Conservation (phyloP, 2,113 vertebrate genomes). For the Ochotona princeps region DNA sequence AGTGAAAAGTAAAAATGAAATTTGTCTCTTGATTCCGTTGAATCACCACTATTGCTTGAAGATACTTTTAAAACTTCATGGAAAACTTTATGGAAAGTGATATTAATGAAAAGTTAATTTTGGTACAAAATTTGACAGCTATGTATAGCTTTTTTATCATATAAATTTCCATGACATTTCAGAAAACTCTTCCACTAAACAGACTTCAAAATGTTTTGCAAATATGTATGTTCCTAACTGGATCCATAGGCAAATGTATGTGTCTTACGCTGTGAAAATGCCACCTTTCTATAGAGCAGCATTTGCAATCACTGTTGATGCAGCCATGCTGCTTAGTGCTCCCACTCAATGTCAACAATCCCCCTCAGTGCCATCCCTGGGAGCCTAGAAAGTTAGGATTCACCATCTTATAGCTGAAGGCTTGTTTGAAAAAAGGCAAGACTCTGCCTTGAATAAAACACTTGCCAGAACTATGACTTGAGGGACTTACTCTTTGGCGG, state of each 20-base stretch:
- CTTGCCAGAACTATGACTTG: constrained; percentile 39
- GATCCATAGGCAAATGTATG: not conserved
- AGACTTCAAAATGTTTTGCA: too few species aligned
- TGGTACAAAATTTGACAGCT: too few species aligned
- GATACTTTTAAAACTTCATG: too few species aligned
- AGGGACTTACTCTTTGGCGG: constrained; percentile 56
- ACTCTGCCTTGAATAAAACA: constrained; percentile 51
- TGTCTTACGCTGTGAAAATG: not conserved
- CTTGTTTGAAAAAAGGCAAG: not conserved
- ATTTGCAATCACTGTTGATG: constrained; percentile 8
- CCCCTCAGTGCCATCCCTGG: not conserved
- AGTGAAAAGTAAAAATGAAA: too few species aligned
- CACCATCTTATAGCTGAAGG: constrained; percentile 29
- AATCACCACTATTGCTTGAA: too few species aligned
- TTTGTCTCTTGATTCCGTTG: too few species aligned
- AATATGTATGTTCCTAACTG: not conserved
- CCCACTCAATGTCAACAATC: not conserved
- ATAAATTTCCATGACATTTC: too few species aligned
- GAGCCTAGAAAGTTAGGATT: constrained; percentile 9
- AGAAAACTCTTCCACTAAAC: too few species aligned
- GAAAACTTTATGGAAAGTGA: too few species aligned
- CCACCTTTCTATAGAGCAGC: not conserved
- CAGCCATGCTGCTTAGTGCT: constrained; percentile 16
- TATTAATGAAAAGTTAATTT: too few species aligned
- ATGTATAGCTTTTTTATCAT: too few species aligned